These are phyloP conservation scores for Tanypteryx hageni DNA, from an alignment of 2,888 invertebrate genomes.

Conservation along the genomic window DNA sequence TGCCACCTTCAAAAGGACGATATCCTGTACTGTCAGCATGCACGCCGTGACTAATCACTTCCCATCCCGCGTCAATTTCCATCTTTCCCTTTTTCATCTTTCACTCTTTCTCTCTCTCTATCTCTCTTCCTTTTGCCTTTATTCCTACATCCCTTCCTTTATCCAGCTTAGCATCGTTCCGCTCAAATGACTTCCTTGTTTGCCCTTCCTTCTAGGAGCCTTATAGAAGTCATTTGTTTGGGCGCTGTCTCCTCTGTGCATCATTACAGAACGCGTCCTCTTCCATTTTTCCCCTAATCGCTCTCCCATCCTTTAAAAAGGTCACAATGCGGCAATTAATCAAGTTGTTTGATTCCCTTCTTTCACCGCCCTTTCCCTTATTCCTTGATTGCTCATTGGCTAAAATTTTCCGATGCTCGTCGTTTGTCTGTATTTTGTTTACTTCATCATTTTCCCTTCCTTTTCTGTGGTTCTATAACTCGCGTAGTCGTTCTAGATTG, in stretches of 20 bases:
- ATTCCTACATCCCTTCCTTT: neutral
- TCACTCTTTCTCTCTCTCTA: neutral
- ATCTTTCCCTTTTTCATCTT: neutral
- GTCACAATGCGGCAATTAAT: neutral
- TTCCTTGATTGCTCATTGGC: neutral
- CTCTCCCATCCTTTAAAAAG: slow-evolving; percentile 18
- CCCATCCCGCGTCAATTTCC: neutral
- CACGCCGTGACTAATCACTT: slow-evolving; percentile 7
- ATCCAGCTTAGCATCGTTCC: neutral
- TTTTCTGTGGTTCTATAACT: too few relatives aligned
- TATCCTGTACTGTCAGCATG: neutral
- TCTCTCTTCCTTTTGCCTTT: neutral
- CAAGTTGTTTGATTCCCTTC: neutral
- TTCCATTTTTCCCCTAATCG: slow-evolving; percentile 30
- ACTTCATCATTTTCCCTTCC: too few relatives aligned
- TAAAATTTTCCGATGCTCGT: neutral
- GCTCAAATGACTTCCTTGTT: slow-evolving; percentile 13
- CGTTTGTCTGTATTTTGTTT: neutral
- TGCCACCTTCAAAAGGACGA: neutral
- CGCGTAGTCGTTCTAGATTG: too few relatives aligned
- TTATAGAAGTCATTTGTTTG: slow-evolving; percentile 22
- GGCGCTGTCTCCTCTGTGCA: slow-evolving; percentile 31
- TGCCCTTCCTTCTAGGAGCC: neutral
- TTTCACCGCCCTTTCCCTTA: neutral
- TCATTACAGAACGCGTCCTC: neutral